A percentile compares a stretch with the other conserved stretches of the same genome.
These are phyloP conservation scores for Cryptocheilus praepositus DNA, from an alignment of 2,888 invertebrate species.

Conservation along the genomic window DNA sequence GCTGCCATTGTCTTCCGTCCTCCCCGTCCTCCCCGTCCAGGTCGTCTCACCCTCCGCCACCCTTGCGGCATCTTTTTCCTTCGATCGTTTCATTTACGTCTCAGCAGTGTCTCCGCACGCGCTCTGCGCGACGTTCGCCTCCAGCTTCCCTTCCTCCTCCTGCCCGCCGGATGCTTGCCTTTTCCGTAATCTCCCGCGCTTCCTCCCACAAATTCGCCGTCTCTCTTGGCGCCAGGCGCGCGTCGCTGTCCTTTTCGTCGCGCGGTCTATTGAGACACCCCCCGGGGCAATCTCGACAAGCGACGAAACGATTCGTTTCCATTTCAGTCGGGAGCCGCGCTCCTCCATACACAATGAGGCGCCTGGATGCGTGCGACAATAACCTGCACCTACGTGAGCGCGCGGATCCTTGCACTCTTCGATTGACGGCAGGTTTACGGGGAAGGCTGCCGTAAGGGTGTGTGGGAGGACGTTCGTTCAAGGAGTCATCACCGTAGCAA, in stretches of 20 bases:
- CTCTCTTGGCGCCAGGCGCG: background rate
- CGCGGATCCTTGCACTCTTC: background rate
- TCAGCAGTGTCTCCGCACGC: conserved; percentile 12
- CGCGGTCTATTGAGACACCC: conserved; percentile 34
- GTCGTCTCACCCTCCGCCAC: background rate
- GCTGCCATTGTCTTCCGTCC: conserved; percentile 1
- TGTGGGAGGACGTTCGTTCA: too few relatives aligned
- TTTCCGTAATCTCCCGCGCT: background rate
- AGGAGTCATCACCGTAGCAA: too few relatives aligned
- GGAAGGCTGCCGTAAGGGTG: too few relatives aligned
- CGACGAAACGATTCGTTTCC: conserved; percentile 66
- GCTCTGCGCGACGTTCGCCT: background rate
- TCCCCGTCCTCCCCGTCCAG: background rate
- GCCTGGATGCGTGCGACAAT: conserved; percentile 24
- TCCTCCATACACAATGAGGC: conserved; percentile 69
- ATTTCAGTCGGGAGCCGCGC: conserved; percentile 65
- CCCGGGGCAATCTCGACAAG: conserved; percentile 61
- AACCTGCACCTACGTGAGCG: conserved; percentile 37
- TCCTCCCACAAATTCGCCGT: background rate
- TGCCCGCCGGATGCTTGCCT: background rate
- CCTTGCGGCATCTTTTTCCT: too few relatives aligned
- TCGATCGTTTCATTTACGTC: conserved; percentile 1
- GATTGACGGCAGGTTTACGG: too few relatives aligned
- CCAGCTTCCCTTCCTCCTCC: background rate
- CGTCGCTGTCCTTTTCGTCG: too few relatives aligned